A percentile compares a stretch with the other conserved stretches of the same genome.
These are phyloP conservation scores for Pseudococcus jackbeardsleyi DNA, from an alignment of 2,888 invertebrate genomes.

Conservation along the genomic window DNA sequence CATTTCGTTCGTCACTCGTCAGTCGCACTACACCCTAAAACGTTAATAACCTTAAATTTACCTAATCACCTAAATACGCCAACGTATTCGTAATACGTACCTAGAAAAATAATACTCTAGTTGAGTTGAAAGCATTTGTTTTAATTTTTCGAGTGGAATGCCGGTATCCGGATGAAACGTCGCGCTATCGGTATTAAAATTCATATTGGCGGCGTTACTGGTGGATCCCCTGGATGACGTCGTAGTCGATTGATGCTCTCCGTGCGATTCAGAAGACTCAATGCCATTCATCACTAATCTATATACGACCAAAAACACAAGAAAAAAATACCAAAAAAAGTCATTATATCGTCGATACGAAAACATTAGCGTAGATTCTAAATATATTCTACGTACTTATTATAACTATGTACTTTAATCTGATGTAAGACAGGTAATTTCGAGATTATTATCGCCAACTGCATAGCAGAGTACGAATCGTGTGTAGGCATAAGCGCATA, in stretches of 20 bases:
- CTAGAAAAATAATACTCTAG: conserved; percentile 92
- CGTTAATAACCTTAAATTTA: neutral
- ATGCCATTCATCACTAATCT: conserved; percentile 65
- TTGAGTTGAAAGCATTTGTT: conserved; percentile 84
- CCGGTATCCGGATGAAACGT: conserved; percentile 69
- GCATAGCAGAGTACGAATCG: neutral
- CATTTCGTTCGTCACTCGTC: too few species aligned
- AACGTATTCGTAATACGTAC: conserved; percentile 70
- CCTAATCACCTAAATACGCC: neutral
- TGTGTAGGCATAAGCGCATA: neutral
- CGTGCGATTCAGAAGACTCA: conserved; percentile 63
- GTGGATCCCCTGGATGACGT: conserved; percentile 60
- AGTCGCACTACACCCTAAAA: too few species aligned
- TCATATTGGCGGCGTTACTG: conserved; percentile 56
- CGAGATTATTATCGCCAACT: neutral
- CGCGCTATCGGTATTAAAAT: conserved; percentile 57
- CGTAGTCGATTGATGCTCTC: conserved; percentile 57
- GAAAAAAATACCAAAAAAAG: neutral
- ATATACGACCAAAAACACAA: neutral
- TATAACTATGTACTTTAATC: neutral
- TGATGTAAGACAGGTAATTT: conserved; percentile 7
- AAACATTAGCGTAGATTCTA: too few species aligned
- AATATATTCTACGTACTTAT: neutral
- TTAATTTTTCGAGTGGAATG: conserved; percentile 79
- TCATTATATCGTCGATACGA: neutral